Conservation (phyloP, 2,113 vertebrate species). For the Embiotoca jacksoni region DNA sequence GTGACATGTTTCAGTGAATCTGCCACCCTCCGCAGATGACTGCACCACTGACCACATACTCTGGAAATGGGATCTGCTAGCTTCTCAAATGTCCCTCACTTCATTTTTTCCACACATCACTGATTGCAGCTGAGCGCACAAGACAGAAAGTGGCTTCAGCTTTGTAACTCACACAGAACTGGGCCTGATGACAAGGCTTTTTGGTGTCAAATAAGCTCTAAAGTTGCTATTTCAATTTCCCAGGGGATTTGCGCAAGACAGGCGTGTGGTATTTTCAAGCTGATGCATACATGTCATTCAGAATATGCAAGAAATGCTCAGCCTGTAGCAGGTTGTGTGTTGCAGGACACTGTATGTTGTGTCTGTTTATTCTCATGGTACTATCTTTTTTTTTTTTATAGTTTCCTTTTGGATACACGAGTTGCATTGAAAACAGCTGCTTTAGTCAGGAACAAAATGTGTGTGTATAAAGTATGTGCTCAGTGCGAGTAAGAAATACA, state of each 20-base stretch:
- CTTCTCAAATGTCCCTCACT: conserved; percentile 69
- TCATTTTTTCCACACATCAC: conserved; percentile 42
- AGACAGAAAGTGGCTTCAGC: conserved; percentile 36
- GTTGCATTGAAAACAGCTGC: not conserved
- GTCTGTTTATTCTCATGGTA: no score
- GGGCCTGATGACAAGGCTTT: conserved; percentile 44
- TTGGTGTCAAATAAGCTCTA: conserved; percentile 50
- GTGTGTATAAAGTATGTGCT: not conserved
- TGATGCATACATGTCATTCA: conserved; percentile 17
- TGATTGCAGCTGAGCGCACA: conserved; percentile 17
- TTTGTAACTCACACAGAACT: conserved; percentile 43
- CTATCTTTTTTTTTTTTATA: no score
- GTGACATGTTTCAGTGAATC: conserved; percentile 39
- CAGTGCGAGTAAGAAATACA: not conserved
- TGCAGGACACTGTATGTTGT: not conserved
- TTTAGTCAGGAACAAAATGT: not conserved
- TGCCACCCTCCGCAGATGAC: conserved; percentile 39
- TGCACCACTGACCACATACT: conserved; percentile 49
- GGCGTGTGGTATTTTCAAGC: conserved; percentile 26
- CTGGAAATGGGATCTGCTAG: conserved; percentile 61
- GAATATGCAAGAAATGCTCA: conserved; percentile 9
- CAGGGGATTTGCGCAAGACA: conserved; percentile 13
- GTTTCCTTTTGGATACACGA: not conserved
- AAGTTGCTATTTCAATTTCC: conserved; percentile 42
- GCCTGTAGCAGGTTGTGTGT: not conserved